phyloP scores from a whole-genome alignment of 2,797 vertebrate species.

The Hypotaenidia philippensis region DNA sequence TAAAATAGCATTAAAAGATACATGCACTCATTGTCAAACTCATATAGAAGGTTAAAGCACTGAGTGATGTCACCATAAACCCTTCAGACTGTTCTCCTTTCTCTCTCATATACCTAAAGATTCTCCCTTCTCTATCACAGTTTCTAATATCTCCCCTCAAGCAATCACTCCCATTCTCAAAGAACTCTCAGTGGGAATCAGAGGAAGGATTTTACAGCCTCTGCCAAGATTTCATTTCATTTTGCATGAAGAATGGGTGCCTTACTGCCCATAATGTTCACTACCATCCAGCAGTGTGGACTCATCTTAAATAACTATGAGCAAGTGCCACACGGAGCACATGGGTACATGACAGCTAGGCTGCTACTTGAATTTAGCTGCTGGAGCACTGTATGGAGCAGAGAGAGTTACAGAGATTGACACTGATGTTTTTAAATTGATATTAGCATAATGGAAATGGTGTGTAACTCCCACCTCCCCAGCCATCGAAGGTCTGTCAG shows the following conservation, averaged over 20 bases:
- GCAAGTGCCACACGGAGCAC: background rate
- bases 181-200: background rate
- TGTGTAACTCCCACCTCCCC: conserved; percentile 11
- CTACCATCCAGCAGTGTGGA: too few relatives aligned
- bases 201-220: background rate
- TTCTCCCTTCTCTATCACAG: background rate
- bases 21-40: background rate
- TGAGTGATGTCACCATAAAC: background rate
- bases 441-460: conserved; percentile 19
- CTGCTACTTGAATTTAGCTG: background rate
- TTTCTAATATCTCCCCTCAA: background rate
- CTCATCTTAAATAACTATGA: background rate
- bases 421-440: background rate
- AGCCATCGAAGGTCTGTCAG: conserved; percentile 31
- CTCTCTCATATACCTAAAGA: background rate
- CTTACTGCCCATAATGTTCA: background rate
- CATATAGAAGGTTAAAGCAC: background rate
- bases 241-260: background rate
- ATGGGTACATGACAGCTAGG: background rate
- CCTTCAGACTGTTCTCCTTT: background rate
- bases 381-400: background rate
- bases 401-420: background rate
- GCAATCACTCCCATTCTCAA: background rate
- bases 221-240: background rate
- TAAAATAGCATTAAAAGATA: background rate